Evolutionary conservation across 2,797 vertebrate species (phyloP).

Genomic region (Vireo griseus): DNA sequence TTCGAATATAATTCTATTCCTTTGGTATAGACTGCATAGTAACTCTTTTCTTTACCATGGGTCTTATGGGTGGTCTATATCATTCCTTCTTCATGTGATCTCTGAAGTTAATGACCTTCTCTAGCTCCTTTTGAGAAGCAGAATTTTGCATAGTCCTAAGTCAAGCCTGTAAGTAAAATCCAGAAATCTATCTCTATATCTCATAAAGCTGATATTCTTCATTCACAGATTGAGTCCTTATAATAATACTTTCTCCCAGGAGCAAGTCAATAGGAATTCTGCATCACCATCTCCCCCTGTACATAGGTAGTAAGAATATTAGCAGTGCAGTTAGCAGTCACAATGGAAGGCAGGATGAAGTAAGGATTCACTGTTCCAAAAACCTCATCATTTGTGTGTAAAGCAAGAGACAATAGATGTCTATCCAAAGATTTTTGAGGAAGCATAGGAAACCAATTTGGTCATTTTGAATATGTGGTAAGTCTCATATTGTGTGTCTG

Average conservation of each 20-base stretch:
- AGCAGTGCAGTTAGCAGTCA: background rate
- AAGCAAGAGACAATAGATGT: background rate
- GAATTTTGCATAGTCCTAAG: background rate
- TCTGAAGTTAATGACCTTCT: background rate
- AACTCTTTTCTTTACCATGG: background rate
- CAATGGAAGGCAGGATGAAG: background rate
- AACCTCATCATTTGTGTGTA: background rate
- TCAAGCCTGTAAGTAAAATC: background rate
- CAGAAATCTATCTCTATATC: background rate
- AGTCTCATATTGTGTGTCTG: fast-evolving
- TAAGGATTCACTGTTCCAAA: background rate
- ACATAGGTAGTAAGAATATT: background rate
- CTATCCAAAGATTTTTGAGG: background rate
- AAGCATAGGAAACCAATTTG: background rate
- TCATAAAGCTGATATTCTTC: background rate
- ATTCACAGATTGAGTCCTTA: background rate
- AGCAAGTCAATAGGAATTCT: background rate
- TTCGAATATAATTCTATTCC: background rate
- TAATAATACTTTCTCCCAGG: background rate
- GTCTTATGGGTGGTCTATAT: background rate
- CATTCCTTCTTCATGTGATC: background rate
- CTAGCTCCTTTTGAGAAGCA: background rate
- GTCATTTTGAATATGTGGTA: background rate
- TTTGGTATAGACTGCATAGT: background rate
- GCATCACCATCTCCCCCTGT: background rate